Evolutionary conservation across 2,888 invertebrate genomes (phyloP), one percentile per base, ranked within the genome.

Genomic region (Bruchidius siliquastri): DNA sequence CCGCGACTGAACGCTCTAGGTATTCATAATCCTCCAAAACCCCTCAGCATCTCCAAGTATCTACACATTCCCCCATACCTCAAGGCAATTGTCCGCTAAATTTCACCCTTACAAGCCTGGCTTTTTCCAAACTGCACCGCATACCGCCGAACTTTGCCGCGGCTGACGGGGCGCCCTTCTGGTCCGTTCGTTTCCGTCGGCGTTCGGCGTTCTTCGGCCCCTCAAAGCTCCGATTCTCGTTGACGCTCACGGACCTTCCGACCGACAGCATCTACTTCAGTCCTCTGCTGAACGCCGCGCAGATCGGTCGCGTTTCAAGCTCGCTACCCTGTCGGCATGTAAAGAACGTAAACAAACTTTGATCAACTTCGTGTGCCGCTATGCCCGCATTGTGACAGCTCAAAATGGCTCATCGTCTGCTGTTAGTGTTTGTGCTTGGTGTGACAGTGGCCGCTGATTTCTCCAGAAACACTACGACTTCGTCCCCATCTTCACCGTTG

Each of bases 401-500:
- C 72, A 79, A 69, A 32, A 80, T 81, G 81, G 80, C 79, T 76
- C 68, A 74, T 68, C 75, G 76, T 72, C 21, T 68, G 21, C 73
- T 72, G 73, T 73, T 69, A 75, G 72, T 72, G 71, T 77, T 74
- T 72, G 77, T 72, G 68, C 78, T 74, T 13, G 49, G 49, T 49
- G 49, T 49, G 49, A 49, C 49, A 49, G 49, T 49, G 49, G 49
- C 18, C 18, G 49, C 49, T 13, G 49, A 49, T 13, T 49, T 8
- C 49, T 49, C 49, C 8, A 49, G 49, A 13, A 49, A 49, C 18
- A 13, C 49, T 49, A 49, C 49, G 49, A 49, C 49, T 13, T 49
- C 49, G 1, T 49, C 49, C 1, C 85, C 86, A 74, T 85, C 87
- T 49, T 86, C 88, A 73, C 85, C 87, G 67, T 84, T 90, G 71